Evolutionary conservation across 2,797 vertebrate species (phyloP), one percentile per base, ranked within the genome.

Genomic region (Protonibea diacanthus): DNA sequence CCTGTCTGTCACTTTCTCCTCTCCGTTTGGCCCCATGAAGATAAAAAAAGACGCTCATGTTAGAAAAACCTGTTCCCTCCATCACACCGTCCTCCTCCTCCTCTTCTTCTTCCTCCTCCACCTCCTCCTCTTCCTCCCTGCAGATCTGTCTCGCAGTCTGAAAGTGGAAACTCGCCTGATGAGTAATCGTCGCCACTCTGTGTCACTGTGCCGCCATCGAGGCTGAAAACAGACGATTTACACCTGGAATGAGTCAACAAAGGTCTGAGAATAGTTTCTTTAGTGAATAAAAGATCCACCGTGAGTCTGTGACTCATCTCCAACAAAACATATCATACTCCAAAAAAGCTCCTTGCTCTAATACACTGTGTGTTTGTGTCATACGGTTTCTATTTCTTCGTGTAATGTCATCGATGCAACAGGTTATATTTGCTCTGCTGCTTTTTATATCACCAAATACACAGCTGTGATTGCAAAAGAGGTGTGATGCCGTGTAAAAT

Each of bases 221-320:
- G 74, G 55, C 83, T 81, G 66, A 78, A 84, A 76, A 75, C 1
- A 1, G 45, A 27, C 4, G 38, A 81, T 86, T 88, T 84, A 86
- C 71, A 81, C 52, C 47, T 51, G 5, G 55, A 72, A 53, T 84
- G 81, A 84, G 74, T 83, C 86, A 81, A 66, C 72, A 29, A 49
- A 53, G 76, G 51, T 49, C 80, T 76, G 47, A 42, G 64, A 84
- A 87, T 85, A 83, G 64, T 57, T 70, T 60, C 0, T 85, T 62
- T 71, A 67, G 67, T 8, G 58, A 67, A 61, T 49, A 66, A 78
- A 60, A 71, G 53, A 47, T 23, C 40, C 62, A 0, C 8, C n/a
- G 0, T 33, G 56, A 45, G 33, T 20, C 11, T 58, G 38, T 82
- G 77, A 84, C 23, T 79, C 80, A 59, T 70, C 55, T 1, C 14